phyloP scores from a whole-genome alignment of 2,797 vertebrate species.

The Crenuchus spilurus region DNA sequence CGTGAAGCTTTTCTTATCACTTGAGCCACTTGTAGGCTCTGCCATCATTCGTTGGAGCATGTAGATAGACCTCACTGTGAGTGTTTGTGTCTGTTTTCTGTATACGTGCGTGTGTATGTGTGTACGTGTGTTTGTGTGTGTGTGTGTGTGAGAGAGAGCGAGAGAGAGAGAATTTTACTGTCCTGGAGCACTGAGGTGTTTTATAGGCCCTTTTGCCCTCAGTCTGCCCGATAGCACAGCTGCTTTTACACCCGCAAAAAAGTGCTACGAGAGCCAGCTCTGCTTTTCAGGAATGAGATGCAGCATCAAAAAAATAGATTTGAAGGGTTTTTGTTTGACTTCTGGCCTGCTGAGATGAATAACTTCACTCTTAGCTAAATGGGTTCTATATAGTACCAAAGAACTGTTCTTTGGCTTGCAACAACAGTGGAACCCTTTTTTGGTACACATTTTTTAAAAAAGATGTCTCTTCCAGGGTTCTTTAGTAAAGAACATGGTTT shows the following conservation, averaged over 20 bases:
- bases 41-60: slow-evolving; percentile 1
- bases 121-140: slow-evolving; percentile 70
- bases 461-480: no score
- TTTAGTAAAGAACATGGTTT: no score
- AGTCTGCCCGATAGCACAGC: slow-evolving; percentile 48
- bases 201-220: slow-evolving; percentile 48
- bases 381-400: no score
- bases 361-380: no score
- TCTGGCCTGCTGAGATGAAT: slow-evolving; percentile 11
- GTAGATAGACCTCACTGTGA: slow-evolving; percentile 3
- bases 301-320: slow-evolving; percentile 4
- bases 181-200: slow-evolving; percentile 38
- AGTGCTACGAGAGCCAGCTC: slow-evolving; percentile 14
- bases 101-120: slow-evolving; percentile 79
- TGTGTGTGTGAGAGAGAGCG: slow-evolving; percentile 76
- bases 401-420: no score
- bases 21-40: slow-evolving; percentile 2
- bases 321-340: slow-evolving; percentile 18
- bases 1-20: slow-evolving; percentile 16
- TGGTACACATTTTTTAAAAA: no score
- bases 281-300: slow-evolving; percentile 40
- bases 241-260: slow-evolving; percentile 39
- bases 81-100: slow-evolving; percentile 82
- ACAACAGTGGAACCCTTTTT: no score
- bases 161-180: slow-evolving; percentile 62